Percentiles rank a stretch among this genome's conserved stretches.
Conservation (phyloP, 2,797 vertebrate genomes). For the Hippopotamyrus pictus region DNA sequence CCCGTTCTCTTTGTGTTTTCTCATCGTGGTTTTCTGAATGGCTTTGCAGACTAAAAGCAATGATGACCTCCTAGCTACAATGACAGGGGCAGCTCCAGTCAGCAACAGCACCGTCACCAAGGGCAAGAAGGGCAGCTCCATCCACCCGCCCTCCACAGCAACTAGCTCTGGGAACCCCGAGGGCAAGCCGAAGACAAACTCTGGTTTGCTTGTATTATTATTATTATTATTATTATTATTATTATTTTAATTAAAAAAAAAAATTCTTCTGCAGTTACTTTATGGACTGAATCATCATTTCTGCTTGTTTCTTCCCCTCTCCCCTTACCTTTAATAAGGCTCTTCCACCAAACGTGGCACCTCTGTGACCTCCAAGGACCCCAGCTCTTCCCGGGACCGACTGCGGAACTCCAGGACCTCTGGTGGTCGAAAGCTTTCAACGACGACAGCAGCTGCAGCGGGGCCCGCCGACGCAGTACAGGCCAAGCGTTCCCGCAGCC, state of each 20-base stretch:
- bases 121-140: constrained; percentile 70
- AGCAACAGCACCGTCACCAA: constrained; percentile 69
- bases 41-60: constrained; percentile 80
- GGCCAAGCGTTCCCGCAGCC: constrained; percentile 78
- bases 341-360: constrained; percentile 70
- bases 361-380: constrained; percentile 74
- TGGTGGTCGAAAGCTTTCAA: constrained; percentile 74
- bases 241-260: no score
- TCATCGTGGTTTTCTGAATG: background rate
- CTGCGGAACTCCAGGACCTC: constrained; percentile 68
- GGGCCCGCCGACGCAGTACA: constrained; percentile 41
- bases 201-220: constrained; percentile 54
- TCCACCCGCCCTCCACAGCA: constrained; percentile 45
- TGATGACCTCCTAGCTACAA: constrained; percentile 79
- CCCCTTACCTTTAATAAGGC: constrained; percentile 38
- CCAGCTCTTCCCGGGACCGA: constrained; percentile 75
- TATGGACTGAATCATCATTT: background rate
- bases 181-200: constrained; percentile 65
- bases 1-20: background rate
- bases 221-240: background rate
- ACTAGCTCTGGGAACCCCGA: constrained; percentile 50
- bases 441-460: constrained; percentile 70
- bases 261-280: background rate
- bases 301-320: background rate
- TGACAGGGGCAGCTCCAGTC: constrained; percentile 54